Conservation (phyloP, 2,797 vertebrate species). For the Acanthurus leucopareius region DNA sequence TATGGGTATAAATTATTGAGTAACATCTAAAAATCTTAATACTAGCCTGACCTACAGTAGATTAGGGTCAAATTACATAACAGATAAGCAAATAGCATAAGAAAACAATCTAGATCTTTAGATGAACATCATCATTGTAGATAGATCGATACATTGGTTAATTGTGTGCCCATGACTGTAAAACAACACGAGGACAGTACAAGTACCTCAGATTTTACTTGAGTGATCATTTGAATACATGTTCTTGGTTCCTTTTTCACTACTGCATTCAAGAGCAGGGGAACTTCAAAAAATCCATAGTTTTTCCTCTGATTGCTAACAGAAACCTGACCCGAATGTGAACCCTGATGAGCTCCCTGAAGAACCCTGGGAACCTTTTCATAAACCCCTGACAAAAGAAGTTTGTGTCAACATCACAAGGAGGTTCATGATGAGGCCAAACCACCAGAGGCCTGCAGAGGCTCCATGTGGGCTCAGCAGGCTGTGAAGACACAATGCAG, state of each 20-base stretch:
- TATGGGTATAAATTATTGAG: too few species aligned
- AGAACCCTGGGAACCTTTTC: conserved; percentile 1
- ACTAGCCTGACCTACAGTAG: too few species aligned
- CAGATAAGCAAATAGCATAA: too few species aligned
- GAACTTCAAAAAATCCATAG: neutral
- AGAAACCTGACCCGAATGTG: neutral
- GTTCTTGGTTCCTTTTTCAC: neutral
- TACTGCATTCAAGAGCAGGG: neutral
- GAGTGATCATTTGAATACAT: neutral
- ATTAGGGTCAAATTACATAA: too few species aligned
- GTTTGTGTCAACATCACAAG: conserved; percentile 11
- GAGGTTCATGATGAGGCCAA: conserved; percentile 16
- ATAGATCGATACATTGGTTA: neutral
- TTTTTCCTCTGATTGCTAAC: neutral
- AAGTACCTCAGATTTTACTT: too few species aligned
- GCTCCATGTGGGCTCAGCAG: neutral
- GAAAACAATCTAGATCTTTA: too few species aligned
- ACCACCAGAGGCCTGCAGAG: neutral
- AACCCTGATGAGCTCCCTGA: conserved; percentile 7
- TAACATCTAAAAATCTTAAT: too few species aligned
- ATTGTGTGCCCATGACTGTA: neutral
- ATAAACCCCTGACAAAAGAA: neutral
- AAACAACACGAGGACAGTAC: too few species aligned
- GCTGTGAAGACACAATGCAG: neutral
- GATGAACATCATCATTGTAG: too few species aligned